A percentile compares a stretch with the other conserved stretches of the same genome.
Evolutionary conservation across 1,140 invertebrate species (phyloP).

Genomic region (Psilanteris sp.): DNA sequence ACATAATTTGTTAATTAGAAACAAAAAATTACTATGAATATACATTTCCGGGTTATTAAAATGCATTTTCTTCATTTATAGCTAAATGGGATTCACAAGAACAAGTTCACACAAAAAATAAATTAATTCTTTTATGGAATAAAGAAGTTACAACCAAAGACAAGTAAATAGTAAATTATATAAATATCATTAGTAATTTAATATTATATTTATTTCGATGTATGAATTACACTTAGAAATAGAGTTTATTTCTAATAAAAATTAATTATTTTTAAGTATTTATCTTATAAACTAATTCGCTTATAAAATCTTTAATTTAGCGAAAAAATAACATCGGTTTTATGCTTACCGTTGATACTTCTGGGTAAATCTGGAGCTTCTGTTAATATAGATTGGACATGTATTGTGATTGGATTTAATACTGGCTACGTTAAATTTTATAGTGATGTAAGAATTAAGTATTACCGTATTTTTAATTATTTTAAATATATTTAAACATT

Average conservation of each 20-base stretch:
- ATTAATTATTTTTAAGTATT: too few relatives aligned
- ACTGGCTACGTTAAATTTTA: constrained; percentile 93
- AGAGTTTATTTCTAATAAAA: too few relatives aligned
- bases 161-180: constrained; percentile 71
- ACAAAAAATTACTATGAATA: too few relatives aligned
- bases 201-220: not conserved
- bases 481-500: too few relatives aligned
- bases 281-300: too few relatives aligned
- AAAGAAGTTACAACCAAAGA: constrained; percentile 72
- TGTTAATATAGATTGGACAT: constrained; percentile 94
- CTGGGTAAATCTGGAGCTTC: constrained; percentile 84
- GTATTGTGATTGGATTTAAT: constrained; percentile 91
- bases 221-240: too few relatives aligned
- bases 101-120: constrained; percentile 77
- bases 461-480: too few relatives aligned
- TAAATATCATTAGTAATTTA: constrained; percentile 8
- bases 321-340: constrained; percentile 81
- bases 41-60: too few relatives aligned
- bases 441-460: constrained; percentile 90
- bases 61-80: constrained; percentile 64
- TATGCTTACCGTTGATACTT: constrained; percentile 84
- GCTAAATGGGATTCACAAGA: constrained; percentile 81
- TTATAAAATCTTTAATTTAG: constrained; percentile 73
- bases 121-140: constrained; percentile 78
- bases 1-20: too few relatives aligned